Evolutionary conservation across 2,888 invertebrate species (phyloP).

Genomic region (Chymomyza fuscimana): DNA sequence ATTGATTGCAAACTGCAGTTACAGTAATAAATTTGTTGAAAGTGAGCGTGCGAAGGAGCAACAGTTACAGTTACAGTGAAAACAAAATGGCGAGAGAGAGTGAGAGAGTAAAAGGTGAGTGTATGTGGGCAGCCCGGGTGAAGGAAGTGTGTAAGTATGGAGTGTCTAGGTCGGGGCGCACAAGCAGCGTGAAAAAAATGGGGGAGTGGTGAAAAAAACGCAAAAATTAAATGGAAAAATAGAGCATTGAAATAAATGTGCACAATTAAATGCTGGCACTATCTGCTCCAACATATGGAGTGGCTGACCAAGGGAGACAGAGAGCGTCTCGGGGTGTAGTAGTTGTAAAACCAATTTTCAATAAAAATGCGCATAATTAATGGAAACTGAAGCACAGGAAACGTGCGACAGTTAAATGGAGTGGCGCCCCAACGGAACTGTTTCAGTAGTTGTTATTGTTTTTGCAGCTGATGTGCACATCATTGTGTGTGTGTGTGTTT

Average conservation of each 20-base stretch:
- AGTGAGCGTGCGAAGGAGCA: constrained; percentile 20
- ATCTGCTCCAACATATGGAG: not conserved
- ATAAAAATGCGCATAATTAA: constrained; percentile 71
- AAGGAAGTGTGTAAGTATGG: constrained; percentile 7
- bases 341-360: constrained; percentile 57
- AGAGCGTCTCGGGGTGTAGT: constrained; percentile 3
- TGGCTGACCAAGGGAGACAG: not conserved
- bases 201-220: not conserved
- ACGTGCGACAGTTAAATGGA: constrained; percentile 1
- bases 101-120: not conserved
- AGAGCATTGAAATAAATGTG: constrained; percentile 50
- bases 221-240: constrained; percentile 5
- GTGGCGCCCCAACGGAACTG: not conserved
- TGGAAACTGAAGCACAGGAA: constrained; percentile 33
- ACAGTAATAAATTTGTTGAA: constrained; percentile 65
- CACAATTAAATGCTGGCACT: constrained; percentile 57
- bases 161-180: constrained; percentile 60
- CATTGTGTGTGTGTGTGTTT: constrained; percentile 7
- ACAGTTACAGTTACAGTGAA: constrained; percentile 16
- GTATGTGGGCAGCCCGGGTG: not conserved
- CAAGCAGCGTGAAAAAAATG: not conserved
- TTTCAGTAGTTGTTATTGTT: not conserved
- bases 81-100: constrained; percentile 8
- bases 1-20: constrained; percentile 91
- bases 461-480: constrained; percentile 5